Conservation (phyloP, 2,888 invertebrate genomes). For the Acrobasis consociella region DNA sequence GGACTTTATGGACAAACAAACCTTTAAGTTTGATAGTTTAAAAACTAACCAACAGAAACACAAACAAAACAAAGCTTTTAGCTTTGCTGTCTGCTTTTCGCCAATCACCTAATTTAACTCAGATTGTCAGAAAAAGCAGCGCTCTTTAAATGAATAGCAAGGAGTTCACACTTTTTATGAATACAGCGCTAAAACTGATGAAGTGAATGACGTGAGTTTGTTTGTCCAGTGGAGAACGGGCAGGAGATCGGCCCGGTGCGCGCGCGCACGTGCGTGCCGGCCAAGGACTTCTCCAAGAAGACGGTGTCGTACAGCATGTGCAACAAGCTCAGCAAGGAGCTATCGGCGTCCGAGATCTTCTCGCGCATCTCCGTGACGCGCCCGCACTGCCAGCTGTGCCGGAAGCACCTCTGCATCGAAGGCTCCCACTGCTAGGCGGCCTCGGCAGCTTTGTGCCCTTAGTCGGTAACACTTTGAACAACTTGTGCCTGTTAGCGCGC, state of each 20-base stretch:
- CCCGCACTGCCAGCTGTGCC: slow-evolving; percentile 73
- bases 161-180: no score
- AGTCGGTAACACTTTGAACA: neutral
- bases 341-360: slow-evolving; percentile 74
- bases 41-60: no score
- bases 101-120: no score
- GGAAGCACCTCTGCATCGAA: slow-evolving; percentile 70
- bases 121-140: no score
- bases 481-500: no score
- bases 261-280: slow-evolving; percentile 74
- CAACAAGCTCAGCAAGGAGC: slow-evolving; percentile 71
- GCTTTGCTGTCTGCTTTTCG: no score
- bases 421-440: slow-evolving; percentile 58
- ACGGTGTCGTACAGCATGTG: slow-evolving; percentile 74
- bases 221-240: slow-evolving; percentile 65
- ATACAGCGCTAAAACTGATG: no score
- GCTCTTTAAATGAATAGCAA: no score
- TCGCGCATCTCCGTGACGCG: slow-evolving; percentile 67
- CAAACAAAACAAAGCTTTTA: no score
- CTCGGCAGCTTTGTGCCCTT: neutral
- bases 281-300: slow-evolving; percentile 75
- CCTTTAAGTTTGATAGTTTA: no score
- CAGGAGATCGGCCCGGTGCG: slow-evolving; percentile 76
- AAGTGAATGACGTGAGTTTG: slow-evolving; percentile 11
- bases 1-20: no score